Base-by-base conservation (phyloP, 2,888 invertebrate genomes). In the Agrilus cyanescens region DNA sequence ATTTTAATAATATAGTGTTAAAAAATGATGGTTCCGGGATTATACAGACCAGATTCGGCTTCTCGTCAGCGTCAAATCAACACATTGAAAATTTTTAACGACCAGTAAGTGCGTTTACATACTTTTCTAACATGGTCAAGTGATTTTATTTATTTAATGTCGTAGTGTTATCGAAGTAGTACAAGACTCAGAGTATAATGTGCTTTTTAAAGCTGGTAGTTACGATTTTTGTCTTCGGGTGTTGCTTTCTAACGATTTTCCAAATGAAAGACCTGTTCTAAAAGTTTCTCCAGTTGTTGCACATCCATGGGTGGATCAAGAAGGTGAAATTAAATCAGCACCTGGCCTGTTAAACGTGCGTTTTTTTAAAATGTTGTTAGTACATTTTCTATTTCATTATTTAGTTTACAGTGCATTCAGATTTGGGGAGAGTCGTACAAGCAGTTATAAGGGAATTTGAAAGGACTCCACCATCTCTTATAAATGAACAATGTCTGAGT, bases 81-180 rank as follows among this genome's bases (percentile, higher is more conserved):
- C 59, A 86, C 86, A 4, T 63, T 87, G 50, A 85, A 85, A 69
- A 75, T 86, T 53, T 87, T 86, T 60, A 87, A 87, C 62, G 85
- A 82, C 54, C 79, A 85, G 80, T 80, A 68, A 72, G 73, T 59
- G 35, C n/a, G 36, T 43, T 31, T 38, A 25, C n/a, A n/a, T 25
- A 6, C 4, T 8, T 33, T 12, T 18, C 7, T n/a, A 35, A 7
- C 13, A 13, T 14, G 7, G 8, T 8, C 2, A 8, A 10, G 30
- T 8, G 31, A 44, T 44, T 20, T 15, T 48, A 49, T 13, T 13
- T 18, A 42, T 35, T 43, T 12, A 35, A 35, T 40, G 35, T 59
- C 63, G 32, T 57, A 81, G 80, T 69, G 87, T 87, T 15, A 66
- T 74, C 16, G 85, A 85, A 69, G 65, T 85, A 2, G 70, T 69